These are phyloP conservation scores for Pithys albifrons DNA, from an alignment of 2,113 vertebrate genomes.

Conservation along the genomic window DNA sequence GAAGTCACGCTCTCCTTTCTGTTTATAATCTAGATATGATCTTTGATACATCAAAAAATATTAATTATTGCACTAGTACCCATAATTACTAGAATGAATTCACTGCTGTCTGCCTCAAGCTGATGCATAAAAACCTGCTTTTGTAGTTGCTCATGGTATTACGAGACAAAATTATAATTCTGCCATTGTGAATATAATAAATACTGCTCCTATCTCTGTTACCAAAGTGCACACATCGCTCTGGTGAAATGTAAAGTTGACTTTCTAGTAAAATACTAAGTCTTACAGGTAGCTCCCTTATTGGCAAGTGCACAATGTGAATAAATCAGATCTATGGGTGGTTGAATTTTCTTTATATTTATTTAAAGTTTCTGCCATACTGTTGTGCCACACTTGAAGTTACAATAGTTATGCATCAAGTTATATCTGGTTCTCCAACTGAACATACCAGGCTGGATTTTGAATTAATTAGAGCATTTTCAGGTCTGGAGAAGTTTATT, in stretches of 20 bases:
- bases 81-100: conserved; percentile 1
- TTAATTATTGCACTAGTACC: not conserved
- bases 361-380: not conserved
- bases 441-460: not conserved
- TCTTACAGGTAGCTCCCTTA: not conserved
- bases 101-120: not conserved
- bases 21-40: not conserved
- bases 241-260: not conserved
- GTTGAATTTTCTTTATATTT: not conserved
- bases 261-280: not conserved
- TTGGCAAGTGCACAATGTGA: not conserved
- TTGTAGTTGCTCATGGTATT: not conserved
- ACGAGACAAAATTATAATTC: not conserved
- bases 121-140: not conserved
- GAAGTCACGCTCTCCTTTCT: not conserved
- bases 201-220: not conserved
- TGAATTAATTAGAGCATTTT: conserved; percentile 2
- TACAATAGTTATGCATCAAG: not conserved
- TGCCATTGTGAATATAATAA: not conserved
- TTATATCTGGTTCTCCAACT: not conserved
- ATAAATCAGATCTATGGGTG: not conserved
- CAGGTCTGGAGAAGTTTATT: conserved; percentile 11
- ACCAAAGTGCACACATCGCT: not conserved
- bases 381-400: not conserved
- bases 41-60: not conserved